Evolutionary conservation across 1,140 invertebrate species (phyloP).

Genomic region (Papilio machaon): DNA sequence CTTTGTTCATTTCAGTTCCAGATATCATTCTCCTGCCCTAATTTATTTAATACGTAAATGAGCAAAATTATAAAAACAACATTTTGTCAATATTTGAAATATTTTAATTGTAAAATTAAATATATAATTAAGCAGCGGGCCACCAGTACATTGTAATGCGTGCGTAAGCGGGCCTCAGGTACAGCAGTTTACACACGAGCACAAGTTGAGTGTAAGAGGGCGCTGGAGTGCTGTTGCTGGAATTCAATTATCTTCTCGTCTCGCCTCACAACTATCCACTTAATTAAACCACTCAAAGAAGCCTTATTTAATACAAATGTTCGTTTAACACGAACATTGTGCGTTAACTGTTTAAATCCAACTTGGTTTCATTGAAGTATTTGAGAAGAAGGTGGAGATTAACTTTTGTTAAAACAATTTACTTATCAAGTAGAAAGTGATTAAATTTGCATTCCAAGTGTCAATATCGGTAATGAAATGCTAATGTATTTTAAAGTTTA

Average conservation of each 20-base stretch:
- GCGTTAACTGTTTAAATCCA: neutral
- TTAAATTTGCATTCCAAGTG: too few relatives aligned
- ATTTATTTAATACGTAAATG: neutral
- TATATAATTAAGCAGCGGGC: neutral
- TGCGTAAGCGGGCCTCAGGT: neutral
- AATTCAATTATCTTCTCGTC: slow-evolving; percentile 25
- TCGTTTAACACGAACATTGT: neutral
- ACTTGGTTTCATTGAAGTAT: neutral
- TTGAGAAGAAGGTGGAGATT: neutral
- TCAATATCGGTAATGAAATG: too few relatives aligned
- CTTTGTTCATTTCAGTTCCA: neutral
- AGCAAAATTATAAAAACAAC: neutral
- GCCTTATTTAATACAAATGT: slow-evolving; percentile 19
- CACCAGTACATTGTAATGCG: neutral
- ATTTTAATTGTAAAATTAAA: neutral
- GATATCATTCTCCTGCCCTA: neutral
- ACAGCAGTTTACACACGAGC: neutral
- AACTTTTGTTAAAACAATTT: neutral
- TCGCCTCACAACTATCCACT: slow-evolving; percentile 15
- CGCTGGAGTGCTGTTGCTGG: slow-evolving; percentile 19
- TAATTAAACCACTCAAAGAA: slow-evolving; percentile 24
- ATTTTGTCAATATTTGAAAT: neutral
- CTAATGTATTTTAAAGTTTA: too few relatives aligned
- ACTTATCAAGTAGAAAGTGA: neutral
- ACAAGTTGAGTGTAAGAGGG: slow-evolving; percentile 5